Evolutionary conservation across 2,888 invertebrate species (phyloP).

Genomic region (Epinotia brunnichana): DNA sequence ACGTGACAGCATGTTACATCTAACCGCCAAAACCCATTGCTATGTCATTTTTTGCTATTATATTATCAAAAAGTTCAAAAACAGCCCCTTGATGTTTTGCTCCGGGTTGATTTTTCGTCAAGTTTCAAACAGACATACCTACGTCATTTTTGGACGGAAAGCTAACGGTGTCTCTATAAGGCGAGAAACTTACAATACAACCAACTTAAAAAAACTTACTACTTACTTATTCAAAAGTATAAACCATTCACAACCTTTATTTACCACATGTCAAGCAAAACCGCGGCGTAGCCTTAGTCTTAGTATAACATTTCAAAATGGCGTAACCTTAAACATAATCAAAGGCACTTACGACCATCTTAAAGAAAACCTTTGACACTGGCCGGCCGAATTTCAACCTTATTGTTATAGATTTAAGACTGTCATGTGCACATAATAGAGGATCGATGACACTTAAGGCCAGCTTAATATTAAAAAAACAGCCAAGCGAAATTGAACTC

Average conservation of each 20-base stretch:
- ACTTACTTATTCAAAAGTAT: no score
- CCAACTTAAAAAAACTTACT: no score
- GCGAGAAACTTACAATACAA: no score
- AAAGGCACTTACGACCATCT: background rate
- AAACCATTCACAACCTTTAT: background rate
- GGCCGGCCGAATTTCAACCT: background rate
- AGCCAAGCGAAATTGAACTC: background rate
- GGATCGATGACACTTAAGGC: background rate
- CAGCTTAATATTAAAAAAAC: background rate
- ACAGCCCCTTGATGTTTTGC: no score
- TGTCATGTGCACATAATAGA: background rate
- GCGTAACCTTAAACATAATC: background rate
- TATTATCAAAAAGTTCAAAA: no score
- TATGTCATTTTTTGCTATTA: no score
- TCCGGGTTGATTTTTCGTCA: no score
- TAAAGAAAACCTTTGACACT: background rate
- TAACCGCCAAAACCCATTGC: no score
- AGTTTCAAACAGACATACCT: no score
- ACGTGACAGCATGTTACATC: no score
- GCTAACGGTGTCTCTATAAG: no score
- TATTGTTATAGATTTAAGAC: background rate
- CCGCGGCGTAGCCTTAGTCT: background rate
- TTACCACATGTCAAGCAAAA: constrained; percentile 1
- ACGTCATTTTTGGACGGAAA: no score
- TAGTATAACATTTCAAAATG: background rate